Base-by-base conservation (phyloP, 2,113 vertebrate species). In the Mystacornis crossleyi region DNA sequence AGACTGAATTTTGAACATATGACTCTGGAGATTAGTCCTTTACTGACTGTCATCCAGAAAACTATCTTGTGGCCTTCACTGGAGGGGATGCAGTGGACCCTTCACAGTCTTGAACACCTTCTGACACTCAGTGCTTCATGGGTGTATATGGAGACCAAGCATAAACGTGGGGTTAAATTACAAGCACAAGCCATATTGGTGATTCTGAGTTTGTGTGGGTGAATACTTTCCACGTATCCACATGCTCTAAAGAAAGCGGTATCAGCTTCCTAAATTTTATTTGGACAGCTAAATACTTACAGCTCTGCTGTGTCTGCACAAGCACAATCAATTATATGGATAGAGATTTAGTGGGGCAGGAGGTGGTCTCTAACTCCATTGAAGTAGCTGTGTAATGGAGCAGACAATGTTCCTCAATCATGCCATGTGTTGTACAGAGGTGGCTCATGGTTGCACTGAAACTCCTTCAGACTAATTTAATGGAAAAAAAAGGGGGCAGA, bases 201-300 rank as follows among this genome's bases (percentile, higher is more conserved):
- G 17, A 45, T 61, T 80, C 50, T 70, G 20, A 48, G 4, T 28
- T 53, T 24, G 13, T 7, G 6, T 18, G 18, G 7, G 47, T 74
- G 58, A 91, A 71, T 8, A 26, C 6, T 48, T 67, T 67, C 25
- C 19, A 10, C n/a, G 18, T 19, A 69, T 33, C 18, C 23, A 24
- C 0, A 0, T 50, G 13, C 7, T 17, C 42, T 45, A 48, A 84
- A 42, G 13, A 25, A 73, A 81, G 18, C 0, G 0, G 16, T 8
- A 43, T 23, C 28, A 81, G 6, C 23, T 83, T 34, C 48, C 31
- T 45, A 23, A 45, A 29, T 47, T 38, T 47, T 25, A 53, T 10
- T 26, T 43, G 55, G 58, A 43, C 31, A 51, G 74, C 10, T 48
- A 57, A 89, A 64, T 47, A 24, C 17, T 69, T 42, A 42, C 3